Evolutionary conservation across 2,113 vertebrate genomes (phyloP).

Genomic region (Dinomys branickii): DNA sequence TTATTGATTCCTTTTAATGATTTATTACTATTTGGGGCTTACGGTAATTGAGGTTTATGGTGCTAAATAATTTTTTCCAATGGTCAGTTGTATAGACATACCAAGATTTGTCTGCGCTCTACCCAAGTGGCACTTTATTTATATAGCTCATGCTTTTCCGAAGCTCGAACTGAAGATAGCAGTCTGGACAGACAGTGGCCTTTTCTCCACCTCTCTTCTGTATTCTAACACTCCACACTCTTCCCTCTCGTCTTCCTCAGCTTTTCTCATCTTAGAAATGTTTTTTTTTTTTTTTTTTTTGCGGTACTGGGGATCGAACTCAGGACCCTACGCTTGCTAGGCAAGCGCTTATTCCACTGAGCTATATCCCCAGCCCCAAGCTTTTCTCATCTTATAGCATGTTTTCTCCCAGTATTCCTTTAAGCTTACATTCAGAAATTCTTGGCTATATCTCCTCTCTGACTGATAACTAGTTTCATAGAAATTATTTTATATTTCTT

Average conservation of each 20-base stretch:
- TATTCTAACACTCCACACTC: not conserved
- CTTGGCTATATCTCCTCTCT: fast-evolving
- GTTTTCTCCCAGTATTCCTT: not conserved
- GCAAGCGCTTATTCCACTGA: no score
- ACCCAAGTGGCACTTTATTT: not conserved
- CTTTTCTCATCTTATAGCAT: not conserved
- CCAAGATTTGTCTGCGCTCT: not conserved
- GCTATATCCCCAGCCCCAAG: no score
- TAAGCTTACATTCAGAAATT: not conserved
- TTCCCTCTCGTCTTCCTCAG: not conserved
- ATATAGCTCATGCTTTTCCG: not conserved
- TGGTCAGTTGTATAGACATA: not conserved
- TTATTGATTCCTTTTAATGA: not conserved
- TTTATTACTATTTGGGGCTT: not conserved
- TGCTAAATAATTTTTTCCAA: not conserved
- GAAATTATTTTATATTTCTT: slow-evolving; percentile 24
- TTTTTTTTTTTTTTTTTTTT: no score
- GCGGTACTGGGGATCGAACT: no score
- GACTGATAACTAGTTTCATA: not conserved
- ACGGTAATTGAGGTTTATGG: not conserved
- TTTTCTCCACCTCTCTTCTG: not conserved
- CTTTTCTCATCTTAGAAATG: not conserved
- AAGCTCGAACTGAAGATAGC: not conserved
- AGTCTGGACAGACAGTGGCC: fast-evolving
- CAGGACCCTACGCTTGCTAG: no score